These are phyloP conservation scores for Drosophila dives DNA, from an alignment of 2,888 invertebrate genomes.

Conservation along the genomic window DNA sequence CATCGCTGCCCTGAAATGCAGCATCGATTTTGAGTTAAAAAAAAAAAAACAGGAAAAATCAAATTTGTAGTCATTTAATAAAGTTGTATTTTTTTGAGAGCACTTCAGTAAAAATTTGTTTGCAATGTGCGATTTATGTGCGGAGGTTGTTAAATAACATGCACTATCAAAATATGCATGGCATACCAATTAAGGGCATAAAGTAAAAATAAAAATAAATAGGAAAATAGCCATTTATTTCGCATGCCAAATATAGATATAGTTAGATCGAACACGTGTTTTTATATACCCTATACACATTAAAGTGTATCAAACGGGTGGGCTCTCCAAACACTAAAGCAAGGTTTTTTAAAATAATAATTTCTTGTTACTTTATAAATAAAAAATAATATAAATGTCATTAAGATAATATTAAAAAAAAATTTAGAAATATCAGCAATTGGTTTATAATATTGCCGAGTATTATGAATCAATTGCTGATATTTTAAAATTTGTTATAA, in stretches of 20 bases:
- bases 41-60: conserved; percentile 1
- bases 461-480: too few relatives aligned
- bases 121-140: conserved; percentile 28
- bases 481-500: too few relatives aligned
- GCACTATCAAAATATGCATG: conserved; percentile 54
- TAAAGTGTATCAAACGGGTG: not conserved
- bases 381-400: too few relatives aligned
- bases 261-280: conserved; percentile 54
- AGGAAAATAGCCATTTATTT: conserved; percentile 45
- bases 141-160: conserved; percentile 37
- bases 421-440: too few relatives aligned
- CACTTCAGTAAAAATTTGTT: conserved; percentile 5
- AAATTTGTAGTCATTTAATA: conserved; percentile 35
- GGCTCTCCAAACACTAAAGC: not conserved
- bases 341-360: too few relatives aligned
- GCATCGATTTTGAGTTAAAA: conserved; percentile 19
- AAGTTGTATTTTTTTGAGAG: conserved; percentile 7
- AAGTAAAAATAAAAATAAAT: conserved; percentile 34
- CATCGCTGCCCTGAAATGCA: conserved; percentile 87
- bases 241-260: conserved; percentile 44
- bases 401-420: too few relatives aligned
- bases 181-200: conserved; percentile 43
- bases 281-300: conserved; percentile 20
- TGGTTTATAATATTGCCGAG: too few relatives aligned
- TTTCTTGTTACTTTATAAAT: too few relatives aligned